Percentiles rank a stretch among this genome's conserved stretches.
Evolutionary conservation across 1,140 invertebrate species (phyloP).

Genomic region (Musca domestica): DNA sequence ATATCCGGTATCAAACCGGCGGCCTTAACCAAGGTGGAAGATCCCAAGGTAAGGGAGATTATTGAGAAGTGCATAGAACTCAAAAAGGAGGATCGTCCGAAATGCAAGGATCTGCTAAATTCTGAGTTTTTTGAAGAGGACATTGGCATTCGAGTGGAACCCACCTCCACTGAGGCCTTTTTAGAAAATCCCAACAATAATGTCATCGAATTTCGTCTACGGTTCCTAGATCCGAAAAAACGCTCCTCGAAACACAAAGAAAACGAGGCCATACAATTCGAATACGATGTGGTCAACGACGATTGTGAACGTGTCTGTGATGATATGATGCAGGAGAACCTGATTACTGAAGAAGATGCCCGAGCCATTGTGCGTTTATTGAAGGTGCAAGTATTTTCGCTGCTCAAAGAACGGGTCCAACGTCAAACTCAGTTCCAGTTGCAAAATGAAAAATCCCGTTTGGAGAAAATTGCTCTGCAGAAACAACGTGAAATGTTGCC

Average conservation of each 20-base stretch:
- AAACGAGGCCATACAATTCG: slow-evolving; percentile 99
- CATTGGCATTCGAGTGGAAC: slow-evolving; percentile 90
- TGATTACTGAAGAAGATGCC: slow-evolving; percentile 88
- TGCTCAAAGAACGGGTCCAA: slow-evolving; percentile 59
- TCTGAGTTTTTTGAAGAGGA: slow-evolving; percentile 98
- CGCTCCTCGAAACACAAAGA: slow-evolving; percentile 78
- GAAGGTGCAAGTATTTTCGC: slow-evolving; percentile 57
- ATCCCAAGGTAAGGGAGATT: slow-evolving; percentile 92
- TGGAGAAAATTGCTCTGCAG: slow-evolving; percentile 56
- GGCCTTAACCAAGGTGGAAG: slow-evolving; percentile 95
- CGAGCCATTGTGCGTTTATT: slow-evolving; percentile 85
- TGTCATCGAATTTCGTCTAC: slow-evolving; percentile 84
- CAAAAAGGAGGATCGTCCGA: slow-evolving; percentile 87
- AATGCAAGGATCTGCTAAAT: slow-evolving; percentile 91
- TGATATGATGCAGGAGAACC: slow-evolving; percentile 91
- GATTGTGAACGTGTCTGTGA: slow-evolving; percentile 92
- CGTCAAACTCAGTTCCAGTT: slow-evolving; percentile 59
- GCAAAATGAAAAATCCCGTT: slow-evolving; percentile 52
- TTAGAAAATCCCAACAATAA: slow-evolving; percentile 53
- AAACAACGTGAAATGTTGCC: slow-evolving; percentile 63
- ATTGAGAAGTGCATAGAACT: slow-evolving; percentile 94
- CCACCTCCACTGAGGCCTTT: slow-evolving; percentile 50
- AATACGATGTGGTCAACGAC: slow-evolving; percentile 91
- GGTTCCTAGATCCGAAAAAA: slow-evolving; percentile 97
- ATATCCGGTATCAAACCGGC: slow-evolving; percentile 94